Conservation (phyloP, 2,888 invertebrate genomes). For the Physocephala rufipes region DNA sequence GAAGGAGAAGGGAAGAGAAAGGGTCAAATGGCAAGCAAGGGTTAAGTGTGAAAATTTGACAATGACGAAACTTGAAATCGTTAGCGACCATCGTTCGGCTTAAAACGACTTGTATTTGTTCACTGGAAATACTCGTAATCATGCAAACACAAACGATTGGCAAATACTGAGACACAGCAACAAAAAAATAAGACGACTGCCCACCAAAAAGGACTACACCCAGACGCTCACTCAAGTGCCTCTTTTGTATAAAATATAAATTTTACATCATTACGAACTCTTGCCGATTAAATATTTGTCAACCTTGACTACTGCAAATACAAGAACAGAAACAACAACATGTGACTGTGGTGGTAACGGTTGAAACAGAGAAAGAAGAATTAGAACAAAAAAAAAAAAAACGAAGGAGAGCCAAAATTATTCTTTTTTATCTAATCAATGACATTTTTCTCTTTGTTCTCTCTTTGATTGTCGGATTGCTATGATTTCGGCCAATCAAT, state of each 20-base stretch:
- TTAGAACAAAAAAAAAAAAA: neutral
- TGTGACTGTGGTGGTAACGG: neutral
- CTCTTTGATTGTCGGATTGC: too few species aligned
- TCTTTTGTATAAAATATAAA: neutral
- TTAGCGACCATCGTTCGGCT: neutral
- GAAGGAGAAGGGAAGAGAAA: too few species aligned
- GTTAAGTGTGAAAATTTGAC: too few species aligned
- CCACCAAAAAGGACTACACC: slow-evolving; percentile 16
- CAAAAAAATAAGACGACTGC: neutral
- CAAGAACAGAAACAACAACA: slow-evolving; percentile 31
- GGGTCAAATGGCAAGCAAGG: too few species aligned
- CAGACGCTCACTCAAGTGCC: neutral
- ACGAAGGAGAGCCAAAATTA: neutral
- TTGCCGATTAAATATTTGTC: slow-evolving; percentile 49
- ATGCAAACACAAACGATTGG: neutral
- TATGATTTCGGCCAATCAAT: too few species aligned
- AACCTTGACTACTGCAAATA: slow-evolving; percentile 41
- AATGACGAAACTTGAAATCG: too few species aligned
- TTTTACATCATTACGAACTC: slow-evolving; percentile 40
- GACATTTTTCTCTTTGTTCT: too few species aligned
- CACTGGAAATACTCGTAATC: neutral
- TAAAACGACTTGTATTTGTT: slow-evolving; percentile 17
- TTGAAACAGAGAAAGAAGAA: neutral
- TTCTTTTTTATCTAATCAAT: too few species aligned
- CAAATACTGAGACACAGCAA: neutral